Evolutionary conservation across 2,797 vertebrate species (phyloP), one percentile per base, ranked within the genome.

Genomic region (Protosalanx chinensis): DNA sequence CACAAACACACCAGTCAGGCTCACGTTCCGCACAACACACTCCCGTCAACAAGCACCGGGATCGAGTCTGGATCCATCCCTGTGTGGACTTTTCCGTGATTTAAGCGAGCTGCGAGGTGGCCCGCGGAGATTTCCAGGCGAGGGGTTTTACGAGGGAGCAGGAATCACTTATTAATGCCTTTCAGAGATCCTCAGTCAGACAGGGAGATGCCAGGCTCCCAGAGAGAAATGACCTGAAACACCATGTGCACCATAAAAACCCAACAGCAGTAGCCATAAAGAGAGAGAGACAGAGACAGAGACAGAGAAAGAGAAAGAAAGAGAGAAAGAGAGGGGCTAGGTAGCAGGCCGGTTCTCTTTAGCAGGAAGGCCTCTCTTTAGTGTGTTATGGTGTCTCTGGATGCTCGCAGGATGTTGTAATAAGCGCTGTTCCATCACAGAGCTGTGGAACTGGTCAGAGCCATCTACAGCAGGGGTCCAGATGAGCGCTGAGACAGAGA

Each of bases 111-210:
- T 68, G 63, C 85, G 75, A 85, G 74, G 73, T 84, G 82, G 88
- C 74, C 65, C 75, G 73, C 68, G 76, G 74, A 75, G 59, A 81
- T 77, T 80, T 83, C 77, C 82, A 88, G 66, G 80, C 79, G 64
- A 73, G 73, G 67, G 3, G 51, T 88, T 87, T 86, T 81, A 82
- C 79, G 79, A 73, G 74, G 72, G 76, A 82, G 78, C 72, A 82
- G 57, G 49, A 80, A 78, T 76, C 27, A 46, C 72, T 72, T 72
- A 81, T 76, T 75, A 83, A 82, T 77, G 67, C 68, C 60, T 81
- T 64, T 75, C 56, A 32, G 33, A 67, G 67, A 68, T 75, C 70
- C 78, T 78, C 69, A 67, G 71, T 67, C 32, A 30, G 64, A 79
- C 60, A 12, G 30, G 30, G 75, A 37, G 72, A 79, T 57, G 74